Percentiles rank a stretch among this genome's conserved stretches.
Conservation (phyloP, 92 coral and sea anemone genomes). For the Paramuricea clavata region DNA sequence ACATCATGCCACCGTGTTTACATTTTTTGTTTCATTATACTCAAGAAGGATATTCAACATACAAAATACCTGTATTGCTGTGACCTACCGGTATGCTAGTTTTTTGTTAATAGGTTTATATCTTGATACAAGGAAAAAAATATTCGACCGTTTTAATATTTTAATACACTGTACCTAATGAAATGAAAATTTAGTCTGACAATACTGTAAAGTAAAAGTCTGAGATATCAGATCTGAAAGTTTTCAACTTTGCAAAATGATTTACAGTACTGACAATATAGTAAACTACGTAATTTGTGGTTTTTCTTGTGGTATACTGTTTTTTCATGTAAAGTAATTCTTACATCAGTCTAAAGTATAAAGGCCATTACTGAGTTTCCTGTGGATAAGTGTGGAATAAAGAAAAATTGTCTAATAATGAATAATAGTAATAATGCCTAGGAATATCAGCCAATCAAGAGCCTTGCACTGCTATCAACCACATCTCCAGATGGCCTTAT, state of each 20-base stretch:
- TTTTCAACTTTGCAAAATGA: not conserved
- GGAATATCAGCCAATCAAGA: constrained; percentile 5
- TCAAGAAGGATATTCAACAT: not conserved
- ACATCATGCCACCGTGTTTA: not conserved
- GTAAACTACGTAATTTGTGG: not conserved
- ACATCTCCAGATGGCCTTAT: constrained; percentile 21
- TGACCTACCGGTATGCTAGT: not conserved
- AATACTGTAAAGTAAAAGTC: too few relatives aligned
- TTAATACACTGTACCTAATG: too few relatives aligned
- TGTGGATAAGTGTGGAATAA: constrained; percentile 9
- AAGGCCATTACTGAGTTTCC: constrained; percentile 12
- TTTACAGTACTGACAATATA: not conserved
- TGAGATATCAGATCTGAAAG: not conserved
- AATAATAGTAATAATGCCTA: not conserved
- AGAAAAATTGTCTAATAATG: not conserved
- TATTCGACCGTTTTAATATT: not conserved
- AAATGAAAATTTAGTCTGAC: not conserved
- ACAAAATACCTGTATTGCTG: not conserved
- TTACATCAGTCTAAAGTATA: constrained; percentile 9
- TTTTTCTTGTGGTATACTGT: not conserved
- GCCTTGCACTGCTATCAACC: constrained; percentile 14
- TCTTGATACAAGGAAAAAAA: not conserved
- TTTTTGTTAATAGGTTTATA: not conserved
- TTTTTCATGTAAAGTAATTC: not conserved
- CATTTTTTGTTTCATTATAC: not conserved